Percentiles rank a stretch among this genome's conserved stretches.
Conservation (phyloP, 2,888 invertebrate genomes). For the Dryobotodes eremita region DNA sequence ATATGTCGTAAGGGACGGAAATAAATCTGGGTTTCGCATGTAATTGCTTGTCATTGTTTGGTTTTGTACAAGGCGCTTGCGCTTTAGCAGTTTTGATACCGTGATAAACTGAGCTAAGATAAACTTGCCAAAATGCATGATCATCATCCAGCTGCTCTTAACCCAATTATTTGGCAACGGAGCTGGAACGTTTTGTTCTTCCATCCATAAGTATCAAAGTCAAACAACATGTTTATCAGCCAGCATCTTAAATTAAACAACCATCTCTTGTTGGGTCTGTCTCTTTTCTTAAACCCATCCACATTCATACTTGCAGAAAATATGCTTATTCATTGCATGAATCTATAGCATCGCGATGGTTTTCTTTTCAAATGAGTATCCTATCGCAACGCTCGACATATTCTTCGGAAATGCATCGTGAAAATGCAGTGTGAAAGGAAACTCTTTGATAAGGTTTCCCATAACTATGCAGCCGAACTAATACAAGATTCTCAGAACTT, state of each 20-base stretch:
- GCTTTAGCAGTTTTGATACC: background rate
- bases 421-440: background rate
- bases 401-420: background rate
- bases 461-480: constrained; percentile 2
- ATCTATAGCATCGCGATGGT: background rate
- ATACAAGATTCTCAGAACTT: constrained; percentile 21
- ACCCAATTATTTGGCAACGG: background rate
- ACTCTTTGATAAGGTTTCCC: constrained; percentile 8
- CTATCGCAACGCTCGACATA: too few species aligned
- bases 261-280: background rate
- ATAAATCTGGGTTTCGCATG: constrained; percentile 51
- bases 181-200: background rate
- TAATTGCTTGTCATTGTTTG: constrained; percentile 43
- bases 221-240: background rate
- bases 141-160: background rate
- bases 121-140: background rate
- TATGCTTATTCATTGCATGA: background rate
- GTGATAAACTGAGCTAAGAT: background rate
- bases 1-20: constrained; percentile 56
- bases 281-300: background rate
- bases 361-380: background rate
- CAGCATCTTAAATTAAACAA: background rate
- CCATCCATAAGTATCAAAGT: background rate
- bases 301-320: background rate
- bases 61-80: background rate